Conservation (phyloP, 2,888 invertebrate species). For the Trichopoda pennipes region DNA sequence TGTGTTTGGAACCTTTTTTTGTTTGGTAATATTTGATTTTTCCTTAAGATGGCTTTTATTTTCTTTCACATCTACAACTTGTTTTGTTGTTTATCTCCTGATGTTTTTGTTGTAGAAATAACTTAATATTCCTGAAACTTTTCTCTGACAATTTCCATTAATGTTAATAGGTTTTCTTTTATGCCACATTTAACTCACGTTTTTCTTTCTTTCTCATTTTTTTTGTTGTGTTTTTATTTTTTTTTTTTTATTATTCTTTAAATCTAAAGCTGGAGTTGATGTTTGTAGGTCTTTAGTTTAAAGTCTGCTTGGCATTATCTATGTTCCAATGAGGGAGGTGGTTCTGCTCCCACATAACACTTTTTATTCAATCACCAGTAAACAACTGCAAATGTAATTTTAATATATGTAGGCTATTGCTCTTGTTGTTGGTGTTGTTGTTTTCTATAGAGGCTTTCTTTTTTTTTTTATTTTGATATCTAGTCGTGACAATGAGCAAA, state of each 20-base stretch:
- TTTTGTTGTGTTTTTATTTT: conserved; percentile 30
- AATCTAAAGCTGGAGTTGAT: background rate
- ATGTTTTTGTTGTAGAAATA: conserved; percentile 21
- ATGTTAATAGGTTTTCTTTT: conserved; percentile 64
- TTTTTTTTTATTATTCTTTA: background rate
- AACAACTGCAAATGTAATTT: conserved; percentile 9
- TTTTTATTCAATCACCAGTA: conserved; percentile 43
- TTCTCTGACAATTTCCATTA: conserved; percentile 36
- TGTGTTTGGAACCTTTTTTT: background rate
- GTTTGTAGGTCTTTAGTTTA: conserved; percentile 26
- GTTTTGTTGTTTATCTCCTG: conserved; percentile 13
- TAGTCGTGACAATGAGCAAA: conserved; percentile 52
- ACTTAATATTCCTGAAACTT: conserved; percentile 40
- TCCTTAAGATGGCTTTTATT: background rate
- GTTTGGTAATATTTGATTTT: too few relatives aligned
- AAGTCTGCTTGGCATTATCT: background rate
- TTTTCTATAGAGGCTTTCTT: background rate
- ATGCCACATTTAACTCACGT: conserved; percentile 63
- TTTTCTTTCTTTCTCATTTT: conserved; percentile 28
- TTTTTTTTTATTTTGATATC: conserved; percentile 20
- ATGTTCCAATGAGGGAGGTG: conserved; percentile 22
- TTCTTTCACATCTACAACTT: conserved; percentile 17
- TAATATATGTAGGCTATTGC: background rate
- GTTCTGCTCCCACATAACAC: conserved; percentile 64
- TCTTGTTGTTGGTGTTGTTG: background rate